Evolutionary conservation across 2,797 vertebrate species (phyloP).

Genomic region (Hapalemur alaotrensis): DNA sequence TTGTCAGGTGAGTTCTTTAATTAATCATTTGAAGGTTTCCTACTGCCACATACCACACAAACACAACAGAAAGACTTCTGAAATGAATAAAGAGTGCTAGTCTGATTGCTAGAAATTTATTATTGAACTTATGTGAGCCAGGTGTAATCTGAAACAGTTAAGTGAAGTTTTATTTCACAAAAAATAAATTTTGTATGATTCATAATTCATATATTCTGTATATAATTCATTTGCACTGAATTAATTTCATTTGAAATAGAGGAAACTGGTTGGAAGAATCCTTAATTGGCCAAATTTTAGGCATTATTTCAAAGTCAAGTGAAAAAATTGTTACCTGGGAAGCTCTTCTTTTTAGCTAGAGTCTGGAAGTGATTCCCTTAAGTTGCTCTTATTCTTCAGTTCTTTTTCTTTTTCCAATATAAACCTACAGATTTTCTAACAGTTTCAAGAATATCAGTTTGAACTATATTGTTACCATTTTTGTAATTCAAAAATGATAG

Average conservation of each 20-base stretch:
- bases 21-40: background rate
- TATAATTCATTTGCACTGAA: background rate
- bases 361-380: background rate
- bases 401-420: background rate
- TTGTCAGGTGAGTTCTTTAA: background rate
- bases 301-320: background rate
- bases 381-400: background rate
- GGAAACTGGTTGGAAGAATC: background rate
- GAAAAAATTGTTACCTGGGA: background rate
- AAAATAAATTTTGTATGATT: background rate
- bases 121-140: background rate
- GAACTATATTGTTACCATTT: background rate
- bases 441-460: background rate
- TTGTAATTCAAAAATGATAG: constrained; percentile 8
- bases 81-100: background rate
- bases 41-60: background rate
- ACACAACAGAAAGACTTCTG: background rate
- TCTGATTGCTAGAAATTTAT: constrained; percentile 20
- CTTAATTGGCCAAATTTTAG: background rate
- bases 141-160: constrained; percentile 14
- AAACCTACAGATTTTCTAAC: background rate
- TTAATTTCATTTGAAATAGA: background rate
- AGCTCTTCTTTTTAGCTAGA: background rate
- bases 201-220: background rate
- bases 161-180: constrained; percentile 2